Base-by-base conservation (phyloP, 2,888 invertebrate species). In the Neria commutata region DNA sequence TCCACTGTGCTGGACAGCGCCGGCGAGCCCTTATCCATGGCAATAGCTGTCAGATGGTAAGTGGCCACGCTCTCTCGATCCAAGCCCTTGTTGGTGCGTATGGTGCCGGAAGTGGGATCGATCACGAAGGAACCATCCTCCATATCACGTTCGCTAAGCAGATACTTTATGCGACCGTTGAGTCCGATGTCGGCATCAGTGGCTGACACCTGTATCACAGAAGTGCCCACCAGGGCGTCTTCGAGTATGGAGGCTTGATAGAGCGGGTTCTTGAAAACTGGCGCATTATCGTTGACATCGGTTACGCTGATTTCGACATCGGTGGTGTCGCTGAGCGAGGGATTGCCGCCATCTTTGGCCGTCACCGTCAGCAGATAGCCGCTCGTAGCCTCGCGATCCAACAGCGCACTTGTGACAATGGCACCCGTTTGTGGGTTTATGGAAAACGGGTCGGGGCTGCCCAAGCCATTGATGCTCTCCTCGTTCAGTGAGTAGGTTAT, bases 231-330 rank as follows among this genome's bases (percentile, higher is more conserved):
- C 64, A 92, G 83, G 16, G 94, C 94, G 76, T 96, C 95, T 80
- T 96, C 96, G 59, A 91, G 86, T 21, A 96, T 90, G 3, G 88
- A 89, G 0, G 93, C 91, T 17, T 89, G 88, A 73, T 96, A 96
- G 3, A 91, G 84, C 0, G 90, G 86, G 62, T 91, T 90, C 67
- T 90, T 90, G 80, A 98, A 98, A 1, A 87, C 85, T 0, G 98
- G 98, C 4, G 91, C 88, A 76, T 97, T 96, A 76, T 99, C 98
- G 77, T 99, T 99, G 0, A 97, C 94, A 78, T 99, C 99, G 0
- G 92, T 91, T 0, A 99, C 90, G 0, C 93, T 91, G 67, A 99
- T 94, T 79, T 98, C 96, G 0, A 99, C 91, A 73, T 96, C 95
- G 0, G 98, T 97, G 0, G 95, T 95, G 75, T 98, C 97, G 1